These are phyloP conservation scores for Egretta garzetta DNA, from an alignment of 2,113 vertebrate species.

Conservation along the genomic window DNA sequence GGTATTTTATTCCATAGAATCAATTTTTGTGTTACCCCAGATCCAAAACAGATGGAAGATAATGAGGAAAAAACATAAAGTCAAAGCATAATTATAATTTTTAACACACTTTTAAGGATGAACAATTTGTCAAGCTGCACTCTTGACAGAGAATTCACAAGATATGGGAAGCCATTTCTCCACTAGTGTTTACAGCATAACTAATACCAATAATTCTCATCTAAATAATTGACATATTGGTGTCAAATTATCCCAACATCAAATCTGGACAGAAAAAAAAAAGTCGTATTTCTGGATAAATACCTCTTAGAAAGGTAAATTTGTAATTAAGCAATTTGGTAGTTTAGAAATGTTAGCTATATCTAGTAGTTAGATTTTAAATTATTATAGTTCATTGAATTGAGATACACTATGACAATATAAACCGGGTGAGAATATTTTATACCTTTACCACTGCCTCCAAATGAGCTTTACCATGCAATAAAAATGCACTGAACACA, in stretches of 20 bases:
- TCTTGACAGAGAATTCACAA: constrained; percentile 15
- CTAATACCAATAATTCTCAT: not conserved
- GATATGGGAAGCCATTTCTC: not conserved
- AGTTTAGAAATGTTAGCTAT: not conserved
- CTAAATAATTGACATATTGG: not conserved
- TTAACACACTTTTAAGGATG: constrained; percentile 1
- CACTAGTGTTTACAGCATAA: not conserved
- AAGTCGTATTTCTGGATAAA: not conserved
- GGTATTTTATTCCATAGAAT: not conserved
- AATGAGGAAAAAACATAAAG: constrained; percentile 42
- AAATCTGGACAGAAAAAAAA: not conserved
- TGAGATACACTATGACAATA: not conserved
- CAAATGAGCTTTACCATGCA: not conserved
- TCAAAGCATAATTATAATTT: not conserved
- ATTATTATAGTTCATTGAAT: not conserved
- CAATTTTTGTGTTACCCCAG: constrained; percentile 2
- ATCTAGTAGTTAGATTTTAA: not conserved
- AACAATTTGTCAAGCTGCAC: not conserved
- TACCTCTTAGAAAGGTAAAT: not conserved
- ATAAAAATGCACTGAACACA: not conserved
- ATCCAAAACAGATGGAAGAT: constrained; percentile 49
- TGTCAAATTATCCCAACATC: not conserved
- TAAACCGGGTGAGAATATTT: not conserved
- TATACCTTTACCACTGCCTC: not conserved
- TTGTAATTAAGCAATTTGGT: not conserved